A percentile compares a stretch with the other conserved stretches of the same genome.
Conservation (phyloP, 2,113 vertebrate species). For the Mustelus asterias region DNA sequence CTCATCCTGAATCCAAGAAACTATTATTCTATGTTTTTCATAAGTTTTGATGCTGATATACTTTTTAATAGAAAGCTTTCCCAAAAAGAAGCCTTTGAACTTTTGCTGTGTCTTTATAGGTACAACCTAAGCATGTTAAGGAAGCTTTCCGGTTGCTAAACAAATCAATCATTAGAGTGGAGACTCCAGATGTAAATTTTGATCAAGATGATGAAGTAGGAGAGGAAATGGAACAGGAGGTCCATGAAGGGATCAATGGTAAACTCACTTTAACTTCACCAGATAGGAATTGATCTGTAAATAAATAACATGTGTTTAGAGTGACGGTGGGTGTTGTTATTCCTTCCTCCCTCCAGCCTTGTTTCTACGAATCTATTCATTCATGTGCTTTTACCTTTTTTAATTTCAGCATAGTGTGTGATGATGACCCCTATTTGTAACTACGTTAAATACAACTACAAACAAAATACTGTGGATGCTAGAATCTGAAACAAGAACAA, state of each 20-base stretch:
- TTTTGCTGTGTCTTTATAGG: constrained; percentile 53
- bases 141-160: constrained; percentile 95
- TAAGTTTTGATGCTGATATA: neutral
- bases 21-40: neutral
- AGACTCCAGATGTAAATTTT: constrained; percentile 94
- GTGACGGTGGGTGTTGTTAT: neutral
- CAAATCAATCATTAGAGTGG: constrained; percentile 96
- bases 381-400: neutral
- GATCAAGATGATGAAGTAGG: constrained; percentile 79
- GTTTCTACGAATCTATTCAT: neutral
- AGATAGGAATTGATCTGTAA: neutral
- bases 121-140: constrained; percentile 96
- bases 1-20: neutral
- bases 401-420: neutral
- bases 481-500: no score
- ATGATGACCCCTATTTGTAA: neutral
- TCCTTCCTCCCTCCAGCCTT: neutral
- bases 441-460: neutral
- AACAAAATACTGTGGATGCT: no score
- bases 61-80: neutral
- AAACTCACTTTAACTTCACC: constrained; percentile 32
- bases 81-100: neutral
- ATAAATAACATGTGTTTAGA: neutral
- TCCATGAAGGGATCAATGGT: constrained; percentile 64
- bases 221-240: constrained; percentile 58